Base-by-base conservation (phyloP, 2,888 invertebrate genomes). In the Halictus ligatus region DNA sequence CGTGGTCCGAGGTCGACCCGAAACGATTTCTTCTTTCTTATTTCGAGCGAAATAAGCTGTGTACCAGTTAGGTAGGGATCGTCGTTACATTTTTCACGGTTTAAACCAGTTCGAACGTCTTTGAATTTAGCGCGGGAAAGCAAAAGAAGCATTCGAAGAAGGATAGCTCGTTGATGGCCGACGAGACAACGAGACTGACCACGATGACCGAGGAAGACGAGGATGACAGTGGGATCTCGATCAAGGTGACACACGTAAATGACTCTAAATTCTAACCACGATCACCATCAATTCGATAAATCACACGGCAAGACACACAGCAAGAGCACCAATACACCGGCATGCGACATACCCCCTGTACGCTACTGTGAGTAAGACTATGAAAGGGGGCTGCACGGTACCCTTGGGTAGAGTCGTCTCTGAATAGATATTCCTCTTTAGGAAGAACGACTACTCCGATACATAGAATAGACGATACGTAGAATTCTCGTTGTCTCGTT, bases 121-220 rank as follows among this genome's bases (percentile, higher is more conserved):
- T 6, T 10, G 35, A 43, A 48, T 46, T 40, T 72, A 95, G 95
- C 85, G 95, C 95, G 87, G 96, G 96, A 88, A 97, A 97, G 95
- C 96, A 97, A 93, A 97, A 97, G 95, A 97, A 97, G 92, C 95
- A 97, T 83, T 96, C 96, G 75, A 97, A 97, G 86, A 97, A 97
- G 95, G 97, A 97, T 89, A 97, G 97, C 90, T 95, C 95, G 13
- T 93, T 96, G 78, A 94, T 95, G 82, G 96, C 96, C 21, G 96
- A 96, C 86, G 96, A 96, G 91, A 95, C 95, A 86, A 96, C 96
- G 92, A 96, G 98, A 87, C 96, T 98, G 69, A 98, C 98, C 43
- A 98, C 98, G 54, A 98, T 98, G 98, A 97, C 97, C 87, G 98
- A 98, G 95, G 98, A 98, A 88, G 98, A 98, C 90, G 97, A 98